phyloP scores from a whole-genome alignment of 2,113 vertebrate species.

The Capreolus pygargus region DNA sequence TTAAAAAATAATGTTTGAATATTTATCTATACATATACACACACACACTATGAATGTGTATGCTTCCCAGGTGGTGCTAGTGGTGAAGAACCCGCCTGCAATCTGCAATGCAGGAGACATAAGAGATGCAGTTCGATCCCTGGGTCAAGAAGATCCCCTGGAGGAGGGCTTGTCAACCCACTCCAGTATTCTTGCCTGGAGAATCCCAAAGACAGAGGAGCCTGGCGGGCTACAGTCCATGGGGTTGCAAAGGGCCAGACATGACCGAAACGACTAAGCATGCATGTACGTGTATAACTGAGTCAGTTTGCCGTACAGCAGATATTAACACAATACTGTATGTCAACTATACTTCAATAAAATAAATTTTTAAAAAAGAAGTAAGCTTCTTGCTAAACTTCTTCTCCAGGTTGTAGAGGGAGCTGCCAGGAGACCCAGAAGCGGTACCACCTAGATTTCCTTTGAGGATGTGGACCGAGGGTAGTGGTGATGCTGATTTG shows the following conservation, averaged over 20 bases:
- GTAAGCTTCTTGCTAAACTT: not conserved
- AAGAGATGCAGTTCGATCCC: not conserved
- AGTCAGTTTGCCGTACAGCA: not conserved
- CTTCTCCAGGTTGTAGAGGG: not conserved
- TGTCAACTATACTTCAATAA: not conserved
- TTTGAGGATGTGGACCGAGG: not conserved
- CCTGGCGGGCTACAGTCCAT: not conserved
- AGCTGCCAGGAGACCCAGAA: not conserved
- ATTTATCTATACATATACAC: not conserved
- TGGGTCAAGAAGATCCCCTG: not conserved
- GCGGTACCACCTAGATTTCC: not conserved
- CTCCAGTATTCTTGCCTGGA: not conserved
- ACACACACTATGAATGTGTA: not conserved
- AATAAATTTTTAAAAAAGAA: not conserved
- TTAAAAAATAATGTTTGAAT: not conserved
- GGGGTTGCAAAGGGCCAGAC: not conserved
- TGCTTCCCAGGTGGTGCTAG: not conserved
- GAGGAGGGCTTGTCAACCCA: not conserved
- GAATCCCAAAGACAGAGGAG: not conserved
- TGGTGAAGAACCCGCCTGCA: not conserved
- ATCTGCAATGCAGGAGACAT: not conserved
- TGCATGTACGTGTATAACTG: fast-evolving
- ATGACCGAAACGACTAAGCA: fast-evolving
- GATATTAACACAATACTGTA: not conserved
- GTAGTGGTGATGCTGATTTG: not conserved